Evolutionary conservation across 2,797 vertebrate species (phyloP).

Genomic region (Pristis pectinata): DNA sequence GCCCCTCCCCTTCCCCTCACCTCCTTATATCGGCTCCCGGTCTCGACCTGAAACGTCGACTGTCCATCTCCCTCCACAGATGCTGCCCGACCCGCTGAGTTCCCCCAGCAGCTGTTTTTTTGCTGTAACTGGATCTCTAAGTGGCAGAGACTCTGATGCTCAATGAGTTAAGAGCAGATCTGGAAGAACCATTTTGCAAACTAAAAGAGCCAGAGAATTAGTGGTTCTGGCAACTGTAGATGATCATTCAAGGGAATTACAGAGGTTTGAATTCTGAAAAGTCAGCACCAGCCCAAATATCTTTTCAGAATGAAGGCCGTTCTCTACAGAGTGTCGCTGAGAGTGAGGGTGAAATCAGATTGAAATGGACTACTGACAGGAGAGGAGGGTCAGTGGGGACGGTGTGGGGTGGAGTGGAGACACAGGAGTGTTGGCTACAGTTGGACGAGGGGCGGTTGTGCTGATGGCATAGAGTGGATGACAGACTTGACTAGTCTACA

Average conservation of each 20-base stretch:
- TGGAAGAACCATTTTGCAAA: neutral
- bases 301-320: neutral
- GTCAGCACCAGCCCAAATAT: neutral
- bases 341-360: neutral
- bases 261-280: neutral
- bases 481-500: neutral
- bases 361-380: neutral
- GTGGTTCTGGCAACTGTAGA: neutral
- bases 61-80: too few species aligned
- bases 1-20: too few species aligned
- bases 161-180: neutral
- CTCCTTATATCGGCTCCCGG: too few species aligned
- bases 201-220: neutral
- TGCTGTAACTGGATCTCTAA: neutral
- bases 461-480: neutral
- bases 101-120: too few species aligned
- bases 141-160: neutral
- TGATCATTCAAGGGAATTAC: neutral
- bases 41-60: too few species aligned
- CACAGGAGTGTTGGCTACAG: too few species aligned
- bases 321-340: neutral
- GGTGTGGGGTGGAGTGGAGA: too few species aligned
- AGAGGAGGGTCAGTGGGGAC: too few species aligned
- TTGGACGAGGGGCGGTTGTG: too few species aligned
- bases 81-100: too few species aligned